Conservation (phyloP, 2,113 vertebrate genomes). For the Tragelaphus strepsiceros region DNA sequence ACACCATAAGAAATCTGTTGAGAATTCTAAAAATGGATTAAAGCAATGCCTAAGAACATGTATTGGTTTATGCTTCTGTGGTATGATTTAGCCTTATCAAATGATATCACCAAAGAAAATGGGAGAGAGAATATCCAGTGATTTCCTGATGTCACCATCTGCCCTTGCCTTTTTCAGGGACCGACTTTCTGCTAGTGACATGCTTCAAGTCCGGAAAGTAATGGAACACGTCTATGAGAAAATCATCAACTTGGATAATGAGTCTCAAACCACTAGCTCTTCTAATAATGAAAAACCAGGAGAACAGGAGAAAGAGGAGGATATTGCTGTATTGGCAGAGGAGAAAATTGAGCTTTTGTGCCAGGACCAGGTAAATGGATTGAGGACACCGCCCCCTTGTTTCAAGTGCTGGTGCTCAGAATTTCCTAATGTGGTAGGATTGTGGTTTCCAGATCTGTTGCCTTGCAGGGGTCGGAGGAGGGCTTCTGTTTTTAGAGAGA, state of each 20-base stretch:
- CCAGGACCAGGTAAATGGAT: constrained; percentile 92
- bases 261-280: constrained; percentile 97
- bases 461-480: background rate
- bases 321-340: constrained; percentile 96
- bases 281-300: constrained; percentile 94
- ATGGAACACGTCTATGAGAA: constrained; percentile 99
- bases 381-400: background rate
- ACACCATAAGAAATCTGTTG: background rate
- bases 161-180: constrained; percentile 81
- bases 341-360: constrained; percentile 98
- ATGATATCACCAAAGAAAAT: background rate
- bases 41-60: background rate
- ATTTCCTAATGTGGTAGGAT: background rate
- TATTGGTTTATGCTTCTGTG: background rate
- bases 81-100: background rate
- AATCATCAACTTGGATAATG: constrained; percentile 97
- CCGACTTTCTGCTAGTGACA: constrained; percentile 96
- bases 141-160: background rate
- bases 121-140: background rate
- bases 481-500: background rate
- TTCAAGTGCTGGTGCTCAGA: background rate
- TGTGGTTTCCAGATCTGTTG: background rate
- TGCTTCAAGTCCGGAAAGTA: constrained; percentile 98
- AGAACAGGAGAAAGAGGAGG: constrained; percentile 98
- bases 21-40: background rate